Conservation (phyloP, 2,888 invertebrate species). For the Drosophila tanythrix region DNA sequence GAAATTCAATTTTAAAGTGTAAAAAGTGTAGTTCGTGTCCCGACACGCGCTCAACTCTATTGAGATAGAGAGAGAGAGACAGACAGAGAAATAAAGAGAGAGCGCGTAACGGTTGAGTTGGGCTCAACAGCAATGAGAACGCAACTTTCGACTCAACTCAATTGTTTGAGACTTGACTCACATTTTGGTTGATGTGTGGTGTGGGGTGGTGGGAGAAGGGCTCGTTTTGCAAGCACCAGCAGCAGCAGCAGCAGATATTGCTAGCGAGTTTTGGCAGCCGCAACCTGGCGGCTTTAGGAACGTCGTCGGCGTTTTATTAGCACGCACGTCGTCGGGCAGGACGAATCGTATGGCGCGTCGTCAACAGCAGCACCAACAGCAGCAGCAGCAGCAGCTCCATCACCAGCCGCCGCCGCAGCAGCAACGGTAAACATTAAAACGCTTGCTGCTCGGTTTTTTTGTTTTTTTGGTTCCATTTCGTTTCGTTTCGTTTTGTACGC, state of each 20-base stretch:
- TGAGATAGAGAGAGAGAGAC: background rate
- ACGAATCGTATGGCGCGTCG: conserved; percentile 73
- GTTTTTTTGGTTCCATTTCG: conserved; percentile 43
- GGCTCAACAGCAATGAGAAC: conserved; percentile 26
- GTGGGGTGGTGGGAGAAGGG: conserved; percentile 19
- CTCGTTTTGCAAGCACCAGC: conserved; percentile 29
- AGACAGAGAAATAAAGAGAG: background rate
- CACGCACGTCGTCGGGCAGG: conserved; percentile 79
- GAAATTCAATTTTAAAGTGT: background rate
- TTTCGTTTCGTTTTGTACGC: conserved; percentile 33
- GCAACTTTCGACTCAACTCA: conserved; percentile 17
- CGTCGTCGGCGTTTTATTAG: conserved; percentile 69
- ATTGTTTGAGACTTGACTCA: conserved; percentile 30
- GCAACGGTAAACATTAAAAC: conserved; percentile 36
- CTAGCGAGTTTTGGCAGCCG: conserved; percentile 29
- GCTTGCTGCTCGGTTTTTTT: conserved; percentile 37
- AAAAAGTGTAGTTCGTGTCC: conserved; percentile 1
- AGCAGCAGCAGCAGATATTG: conserved; percentile 16
- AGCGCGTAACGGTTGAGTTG: conserved; percentile 10
- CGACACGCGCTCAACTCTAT: conserved; percentile 2
- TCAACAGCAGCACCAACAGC: conserved; percentile 30
- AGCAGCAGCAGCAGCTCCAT: conserved; percentile 15
- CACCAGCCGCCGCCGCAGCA: conserved; percentile 4
- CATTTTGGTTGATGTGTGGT: background rate
- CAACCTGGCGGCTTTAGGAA: conserved; percentile 47